Evolutionary conservation across 1,140 invertebrate genomes (phyloP).

Genomic region (Bombyx mandarina): DNA sequence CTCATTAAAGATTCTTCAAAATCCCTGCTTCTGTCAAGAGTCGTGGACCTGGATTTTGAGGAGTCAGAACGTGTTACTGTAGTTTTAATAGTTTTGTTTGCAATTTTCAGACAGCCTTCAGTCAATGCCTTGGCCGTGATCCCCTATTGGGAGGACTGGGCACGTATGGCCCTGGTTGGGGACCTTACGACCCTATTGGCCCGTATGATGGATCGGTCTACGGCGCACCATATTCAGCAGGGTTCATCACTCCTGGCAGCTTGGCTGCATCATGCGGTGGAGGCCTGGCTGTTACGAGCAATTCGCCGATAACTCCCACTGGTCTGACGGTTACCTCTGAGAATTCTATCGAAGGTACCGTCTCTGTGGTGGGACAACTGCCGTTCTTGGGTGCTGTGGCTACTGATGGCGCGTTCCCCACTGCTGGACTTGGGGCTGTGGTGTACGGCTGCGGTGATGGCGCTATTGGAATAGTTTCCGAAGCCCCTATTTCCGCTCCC

Average conservation of each 20-base stretch:
- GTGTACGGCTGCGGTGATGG: slow-evolving; percentile 30
- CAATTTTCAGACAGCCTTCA: slow-evolving; percentile 11
- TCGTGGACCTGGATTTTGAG: too few relatives aligned
- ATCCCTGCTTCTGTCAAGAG: too few relatives aligned
- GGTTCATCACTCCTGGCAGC: neutral
- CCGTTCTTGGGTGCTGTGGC: slow-evolving; percentile 29
- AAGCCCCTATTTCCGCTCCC: slow-evolving; percentile 4
- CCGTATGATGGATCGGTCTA: too few relatives aligned
- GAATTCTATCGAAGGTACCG: slow-evolving; percentile 25
- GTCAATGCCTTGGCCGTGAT: slow-evolving; percentile 18
- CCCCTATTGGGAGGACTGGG: slow-evolving; percentile 5
- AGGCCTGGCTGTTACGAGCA: slow-evolving; percentile 22
- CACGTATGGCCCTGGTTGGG: too few relatives aligned
- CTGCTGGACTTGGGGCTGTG: slow-evolving; percentile 27
- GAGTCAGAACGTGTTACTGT: too few relatives aligned
- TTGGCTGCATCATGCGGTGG: slow-evolving; percentile 20
- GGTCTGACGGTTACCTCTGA: slow-evolving; percentile 29
- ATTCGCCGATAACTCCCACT: slow-evolving; percentile 26
- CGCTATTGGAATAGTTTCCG: slow-evolving; percentile 22
- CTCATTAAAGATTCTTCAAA: too few relatives aligned
- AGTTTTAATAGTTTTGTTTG: too few relatives aligned
- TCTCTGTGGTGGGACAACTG: slow-evolving; percentile 24
- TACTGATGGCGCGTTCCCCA: slow-evolving; percentile 25
- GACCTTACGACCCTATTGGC: too few relatives aligned
- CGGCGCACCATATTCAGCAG: neutral